A percentile compares a stretch with the other conserved stretches of the same genome.
Evolutionary conservation across 1,140 invertebrate species (phyloP).

Genomic region (Drosophila saltans): DNA sequence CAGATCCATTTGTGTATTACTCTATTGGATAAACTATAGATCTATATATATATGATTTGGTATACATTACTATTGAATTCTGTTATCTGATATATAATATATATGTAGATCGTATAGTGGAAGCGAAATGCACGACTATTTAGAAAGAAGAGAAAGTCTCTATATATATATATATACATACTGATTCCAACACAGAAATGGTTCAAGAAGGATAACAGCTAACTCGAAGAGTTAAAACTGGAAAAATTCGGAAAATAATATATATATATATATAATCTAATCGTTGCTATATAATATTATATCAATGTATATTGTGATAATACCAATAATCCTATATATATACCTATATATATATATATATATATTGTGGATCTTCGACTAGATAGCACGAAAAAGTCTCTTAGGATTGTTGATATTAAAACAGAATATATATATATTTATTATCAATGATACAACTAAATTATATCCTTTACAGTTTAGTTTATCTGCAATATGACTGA

Average conservation of each 20-base stretch:
- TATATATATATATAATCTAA: background rate
- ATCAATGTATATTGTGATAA: background rate
- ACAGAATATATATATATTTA: background rate
- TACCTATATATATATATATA: too few relatives aligned
- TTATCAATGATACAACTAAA: background rate
- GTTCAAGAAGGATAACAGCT: too few relatives aligned
- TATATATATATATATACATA: too few relatives aligned
- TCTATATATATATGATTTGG: conserved; percentile 1
- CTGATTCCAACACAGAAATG: too few relatives aligned
- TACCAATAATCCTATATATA: background rate
- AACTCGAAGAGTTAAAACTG: too few relatives aligned
- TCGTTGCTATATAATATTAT: background rate
- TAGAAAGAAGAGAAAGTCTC: background rate
- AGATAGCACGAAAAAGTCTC: background rate
- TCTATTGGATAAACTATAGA: background rate
- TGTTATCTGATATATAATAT: too few relatives aligned
- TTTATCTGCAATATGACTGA: conserved; percentile 5
- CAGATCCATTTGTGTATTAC: background rate
- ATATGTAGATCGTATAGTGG: background rate
- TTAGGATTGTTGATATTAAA: conserved; percentile 4
- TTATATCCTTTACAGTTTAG: background rate
- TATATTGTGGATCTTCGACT: background rate
- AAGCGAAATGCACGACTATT: background rate
- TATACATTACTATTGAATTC: background rate
- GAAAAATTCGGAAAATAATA: background rate